Evolutionary conservation across 2,888 invertebrate genomes (phyloP).

Genomic region (Archips xylosteana): DNA sequence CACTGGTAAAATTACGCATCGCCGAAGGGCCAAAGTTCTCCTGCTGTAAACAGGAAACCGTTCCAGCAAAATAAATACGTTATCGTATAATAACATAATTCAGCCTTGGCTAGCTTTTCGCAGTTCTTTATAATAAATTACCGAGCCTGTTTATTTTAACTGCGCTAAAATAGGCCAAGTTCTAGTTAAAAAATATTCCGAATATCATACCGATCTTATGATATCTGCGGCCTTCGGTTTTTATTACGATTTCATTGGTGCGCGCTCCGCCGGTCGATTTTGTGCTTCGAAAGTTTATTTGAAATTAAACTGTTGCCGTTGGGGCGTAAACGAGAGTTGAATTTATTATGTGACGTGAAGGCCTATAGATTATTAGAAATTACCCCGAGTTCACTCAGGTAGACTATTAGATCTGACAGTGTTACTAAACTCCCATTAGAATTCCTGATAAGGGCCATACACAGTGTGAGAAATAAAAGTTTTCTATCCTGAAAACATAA

Average conservation of each 20-base stretch:
- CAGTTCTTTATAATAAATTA: slow-evolving; percentile 40
- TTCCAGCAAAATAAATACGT: slow-evolving; percentile 33
- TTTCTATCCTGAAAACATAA: no score
- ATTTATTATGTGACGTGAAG: not conserved
- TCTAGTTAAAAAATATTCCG: slow-evolving; percentile 44
- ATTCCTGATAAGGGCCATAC: no score
- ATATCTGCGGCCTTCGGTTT: slow-evolving; percentile 30
- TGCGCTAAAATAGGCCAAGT: slow-evolving; percentile 49
- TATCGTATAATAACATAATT: slow-evolving; percentile 29
- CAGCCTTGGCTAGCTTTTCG: slow-evolving; percentile 38
- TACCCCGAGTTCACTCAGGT: no score
- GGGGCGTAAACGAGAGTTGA: not conserved
- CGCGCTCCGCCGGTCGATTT: slow-evolving; percentile 16
- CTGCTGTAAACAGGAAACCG: slow-evolving; percentile 37
- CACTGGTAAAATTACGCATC: not conserved
- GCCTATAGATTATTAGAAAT: no score
- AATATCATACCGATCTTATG: slow-evolving; percentile 41
- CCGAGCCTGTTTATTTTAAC: slow-evolving; percentile 47
- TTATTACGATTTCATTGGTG: slow-evolving; percentile 33
- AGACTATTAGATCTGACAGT: no score
- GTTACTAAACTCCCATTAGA: no score
- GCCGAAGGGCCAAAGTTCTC: slow-evolving; percentile 33
- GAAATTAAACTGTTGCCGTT: slow-evolving; percentile 10
- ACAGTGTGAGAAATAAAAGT: no score
- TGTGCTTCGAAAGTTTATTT: slow-evolving; percentile 14